A percentile compares a stretch with the other conserved stretches of the same genome.
These are phyloP conservation scores for Caenorhabditis parvicauda DNA, from an alignment of 2,888 invertebrate species.

Conservation along the genomic window DNA sequence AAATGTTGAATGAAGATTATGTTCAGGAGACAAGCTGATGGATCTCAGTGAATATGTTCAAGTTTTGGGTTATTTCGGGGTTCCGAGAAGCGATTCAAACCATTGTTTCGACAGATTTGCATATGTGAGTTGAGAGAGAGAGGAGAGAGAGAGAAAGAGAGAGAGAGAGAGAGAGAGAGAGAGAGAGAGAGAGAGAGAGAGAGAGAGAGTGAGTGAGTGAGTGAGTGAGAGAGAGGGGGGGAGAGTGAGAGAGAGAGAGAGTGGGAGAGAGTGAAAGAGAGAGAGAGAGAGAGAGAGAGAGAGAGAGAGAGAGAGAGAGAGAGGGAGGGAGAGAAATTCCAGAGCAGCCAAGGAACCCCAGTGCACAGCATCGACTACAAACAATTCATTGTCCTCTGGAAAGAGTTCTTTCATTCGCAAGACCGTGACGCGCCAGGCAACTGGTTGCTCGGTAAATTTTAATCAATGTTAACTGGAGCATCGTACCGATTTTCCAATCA, in stretches of 20 bases:
- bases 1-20: constrained; percentile 1
- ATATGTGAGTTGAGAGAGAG: constrained; percentile 11
- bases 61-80: constrained; percentile 35
- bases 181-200: neutral
- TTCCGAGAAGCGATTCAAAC: constrained; percentile 19
- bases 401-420: constrained; percentile 28
- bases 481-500: constrained; percentile 3
- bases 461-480: neutral
- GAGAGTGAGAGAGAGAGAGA: neutral
- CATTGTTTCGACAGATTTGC: constrained; percentile 36
- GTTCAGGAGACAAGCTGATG: constrained; percentile 35
- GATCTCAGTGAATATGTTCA: constrained; percentile 39
- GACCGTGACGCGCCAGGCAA: constrained; percentile 19
- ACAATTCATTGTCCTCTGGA: constrained; percentile 23
- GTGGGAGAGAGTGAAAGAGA: neutral
- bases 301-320: constrained; percentile 1
- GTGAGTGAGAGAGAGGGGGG: neutral
- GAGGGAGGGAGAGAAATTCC: neutral
- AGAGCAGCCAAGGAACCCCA: neutral
- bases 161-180: neutral
- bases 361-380: constrained; percentile 23
- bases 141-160: neutral
- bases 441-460: constrained; percentile 22
- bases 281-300: neutral
- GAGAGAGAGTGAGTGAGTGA: neutral